Evolutionary conservation across 2,113 vertebrate species (phyloP).

Genomic region (Burhinus bistriatus): DNA sequence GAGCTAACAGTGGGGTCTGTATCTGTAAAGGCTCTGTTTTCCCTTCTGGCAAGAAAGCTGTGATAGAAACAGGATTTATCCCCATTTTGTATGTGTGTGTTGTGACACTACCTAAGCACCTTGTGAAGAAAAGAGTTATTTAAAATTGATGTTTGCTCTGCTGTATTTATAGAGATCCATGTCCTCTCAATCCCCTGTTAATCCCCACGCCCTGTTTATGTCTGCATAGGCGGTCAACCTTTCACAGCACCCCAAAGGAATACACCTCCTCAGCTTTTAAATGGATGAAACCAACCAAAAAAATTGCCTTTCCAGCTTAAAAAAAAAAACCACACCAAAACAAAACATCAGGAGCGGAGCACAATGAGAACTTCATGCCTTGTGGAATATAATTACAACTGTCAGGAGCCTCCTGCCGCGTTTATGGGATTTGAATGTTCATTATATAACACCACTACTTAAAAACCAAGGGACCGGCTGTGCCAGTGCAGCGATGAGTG

Average conservation of each 20-base stretch:
- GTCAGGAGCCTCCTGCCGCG: not conserved
- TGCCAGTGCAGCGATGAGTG: not conserved
- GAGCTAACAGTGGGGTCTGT: not conserved
- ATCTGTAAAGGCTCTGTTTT: not conserved
- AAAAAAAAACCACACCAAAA: not conserved
- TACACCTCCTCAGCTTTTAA: not conserved
- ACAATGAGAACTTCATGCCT: not conserved
- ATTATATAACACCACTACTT: not conserved
- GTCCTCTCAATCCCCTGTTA: not conserved
- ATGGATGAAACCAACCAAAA: conserved; percentile 10
- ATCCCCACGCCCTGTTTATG: not conserved
- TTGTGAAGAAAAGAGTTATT: not conserved
- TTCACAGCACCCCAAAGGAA: not conserved
- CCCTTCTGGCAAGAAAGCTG: not conserved
- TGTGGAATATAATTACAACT: conserved; percentile 24
- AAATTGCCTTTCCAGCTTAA: not conserved
- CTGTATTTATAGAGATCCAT: not conserved
- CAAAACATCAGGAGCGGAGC: not conserved
- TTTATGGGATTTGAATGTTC: not conserved
- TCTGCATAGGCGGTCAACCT: not conserved
- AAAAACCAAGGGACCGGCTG: not conserved
- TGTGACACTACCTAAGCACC: not conserved
- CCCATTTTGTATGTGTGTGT: not conserved
- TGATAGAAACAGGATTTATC: not conserved
- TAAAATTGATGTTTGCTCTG: not conserved